Evolutionary conservation across 2,888 invertebrate genomes (phyloP).

Genomic region (Congeria kusceri): DNA sequence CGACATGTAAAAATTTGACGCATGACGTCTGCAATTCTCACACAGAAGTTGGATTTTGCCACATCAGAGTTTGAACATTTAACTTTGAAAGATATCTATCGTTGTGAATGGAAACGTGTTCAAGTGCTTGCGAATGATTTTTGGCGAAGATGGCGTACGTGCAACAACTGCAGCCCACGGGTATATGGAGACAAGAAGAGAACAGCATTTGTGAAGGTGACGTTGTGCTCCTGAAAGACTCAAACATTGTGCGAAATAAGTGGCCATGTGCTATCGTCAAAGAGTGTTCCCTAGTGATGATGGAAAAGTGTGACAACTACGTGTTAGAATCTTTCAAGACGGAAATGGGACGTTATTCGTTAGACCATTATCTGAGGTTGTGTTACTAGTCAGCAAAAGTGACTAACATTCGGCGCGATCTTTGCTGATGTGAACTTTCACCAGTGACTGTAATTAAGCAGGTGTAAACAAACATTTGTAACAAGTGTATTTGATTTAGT

Average conservation of each 20-base stretch:
- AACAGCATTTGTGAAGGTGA: slow-evolving; percentile 56
- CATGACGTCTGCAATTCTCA: no score
- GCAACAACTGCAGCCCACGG: no score
- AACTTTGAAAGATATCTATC: slow-evolving; percentile 40
- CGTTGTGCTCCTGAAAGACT: slow-evolving; percentile 61
- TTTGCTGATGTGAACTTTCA: no score
- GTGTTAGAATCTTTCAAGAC: no score
- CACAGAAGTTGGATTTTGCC: slow-evolving; percentile 21
- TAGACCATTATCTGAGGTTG: no score
- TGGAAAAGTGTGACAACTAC: neutral
- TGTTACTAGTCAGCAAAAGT: no score
- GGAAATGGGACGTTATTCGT: no score
- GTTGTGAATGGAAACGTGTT: slow-evolving; percentile 24
- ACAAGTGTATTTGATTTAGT: no score
- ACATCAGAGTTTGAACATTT: slow-evolving; percentile 9
- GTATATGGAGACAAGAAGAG: slow-evolving; percentile 10
- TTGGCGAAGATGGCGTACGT: slow-evolving; percentile 64
- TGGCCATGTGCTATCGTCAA: slow-evolving; percentile 49
- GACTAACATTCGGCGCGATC: no score
- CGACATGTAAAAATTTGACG: no score
- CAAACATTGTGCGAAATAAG: slow-evolving; percentile 40
- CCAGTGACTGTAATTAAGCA: no score
- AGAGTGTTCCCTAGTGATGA: neutral
- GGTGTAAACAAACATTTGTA: no score
- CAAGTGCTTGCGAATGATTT: slow-evolving; percentile 56